Evolutionary conservation across 2,797 vertebrate genomes (phyloP).

Genomic region (Poeciliopsis infans): DNA sequence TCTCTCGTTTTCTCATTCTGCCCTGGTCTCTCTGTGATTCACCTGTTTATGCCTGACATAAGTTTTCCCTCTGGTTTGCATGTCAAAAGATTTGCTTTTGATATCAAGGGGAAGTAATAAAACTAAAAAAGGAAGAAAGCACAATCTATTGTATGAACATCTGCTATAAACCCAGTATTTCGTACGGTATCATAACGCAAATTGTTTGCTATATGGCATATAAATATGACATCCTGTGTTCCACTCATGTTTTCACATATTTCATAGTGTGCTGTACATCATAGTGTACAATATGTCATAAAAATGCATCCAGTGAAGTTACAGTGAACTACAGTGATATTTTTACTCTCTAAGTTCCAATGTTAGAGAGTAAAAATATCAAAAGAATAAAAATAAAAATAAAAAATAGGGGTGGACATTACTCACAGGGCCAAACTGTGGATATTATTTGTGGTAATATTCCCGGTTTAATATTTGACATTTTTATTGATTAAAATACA

Average conservation of each 20-base stretch:
- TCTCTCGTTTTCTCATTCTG: slow-evolving; percentile 27
- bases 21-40: slow-evolving; percentile 29
- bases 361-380: slow-evolving; percentile 7
- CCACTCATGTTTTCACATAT: background rate
- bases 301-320: background rate
- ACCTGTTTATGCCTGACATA: slow-evolving; percentile 39
- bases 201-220: background rate
- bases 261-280: background rate
- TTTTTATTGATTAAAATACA: slow-evolving; percentile 31
- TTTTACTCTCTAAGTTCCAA: slow-evolving; percentile 17
- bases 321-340: background rate
- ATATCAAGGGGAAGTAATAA: background rate
- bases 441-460: slow-evolving; percentile 31
- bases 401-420: slow-evolving; percentile 18
- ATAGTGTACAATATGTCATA: background rate
- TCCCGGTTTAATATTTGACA: slow-evolving; percentile 30
- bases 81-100: background rate
- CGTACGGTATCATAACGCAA: background rate
- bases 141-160: background rate
- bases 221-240: background rate
- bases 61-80: slow-evolving; percentile 5
- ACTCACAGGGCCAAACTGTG: slow-evolving; percentile 23
- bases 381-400: background rate
- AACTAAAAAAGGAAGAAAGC: background rate
- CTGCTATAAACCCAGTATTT: background rate